Evolutionary conservation across 2,113 vertebrate genomes (phyloP), one percentile per base, ranked within the genome.

Genomic region (Mionectes macconnelli): DNA sequence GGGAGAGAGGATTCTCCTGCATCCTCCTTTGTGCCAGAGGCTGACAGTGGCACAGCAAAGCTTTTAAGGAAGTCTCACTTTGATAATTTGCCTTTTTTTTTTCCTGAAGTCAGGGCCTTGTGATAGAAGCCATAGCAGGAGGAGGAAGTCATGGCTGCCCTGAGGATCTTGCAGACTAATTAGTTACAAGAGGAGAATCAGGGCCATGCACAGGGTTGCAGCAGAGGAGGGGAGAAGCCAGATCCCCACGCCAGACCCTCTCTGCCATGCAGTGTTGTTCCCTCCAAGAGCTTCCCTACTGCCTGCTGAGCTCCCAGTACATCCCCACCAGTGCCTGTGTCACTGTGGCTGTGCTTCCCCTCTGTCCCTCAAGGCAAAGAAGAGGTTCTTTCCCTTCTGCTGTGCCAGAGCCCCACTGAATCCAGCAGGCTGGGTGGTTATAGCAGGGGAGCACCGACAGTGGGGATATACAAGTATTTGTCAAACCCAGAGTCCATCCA

Each of bases 41-140:
- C 80, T 66, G 50, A 69, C 40, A 66, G 27, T 20, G n/a, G 40
- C 83, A 52, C 30, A n/a, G 69, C 80, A 75, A 93, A 86, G 55
- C 52, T 93, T 91, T 94, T 49, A 77, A 72, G 72, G 56, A 92
- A 92, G 82, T 59, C 64, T 86, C 52, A 25, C 39, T 90, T 86
- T 55, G 72, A 56, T 62, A 86, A 18, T 66, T 73, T 85, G 42
- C 30, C 35, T 60, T 74, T 56, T 59, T 7, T 47, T 47, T 49
- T 25, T 47, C 31, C 60, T 70, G 60, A 56, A 90, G 75, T 25
- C 44, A 35, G 22, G 40, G 52, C 52, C 52, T 84, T 78, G 49
- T 64, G 69, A 56, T 62, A 64, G 72, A 79, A 93, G 68, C 68
- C 11, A 10, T 62, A n/a, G 63, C 35, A 84, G 40, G 44, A 93